phyloP scores from a whole-genome alignment of 2,113 vertebrate genomes.

The Malurus melanocephalus region DNA sequence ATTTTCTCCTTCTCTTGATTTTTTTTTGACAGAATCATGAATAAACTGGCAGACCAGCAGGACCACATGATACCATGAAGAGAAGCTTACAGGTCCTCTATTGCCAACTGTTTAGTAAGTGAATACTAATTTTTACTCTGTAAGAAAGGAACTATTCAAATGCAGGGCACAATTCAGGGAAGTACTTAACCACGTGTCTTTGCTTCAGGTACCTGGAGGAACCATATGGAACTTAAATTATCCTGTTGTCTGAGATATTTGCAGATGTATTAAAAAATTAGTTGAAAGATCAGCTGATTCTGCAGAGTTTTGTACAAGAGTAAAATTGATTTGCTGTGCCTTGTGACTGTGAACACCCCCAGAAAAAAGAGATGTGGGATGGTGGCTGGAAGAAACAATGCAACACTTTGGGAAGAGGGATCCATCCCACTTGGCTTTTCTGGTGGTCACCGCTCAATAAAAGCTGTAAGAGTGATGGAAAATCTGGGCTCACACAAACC shows the following conservation, averaged over 20 bases:
- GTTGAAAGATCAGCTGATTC: neutral
- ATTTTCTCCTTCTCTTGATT: slow-evolving; percentile 39
- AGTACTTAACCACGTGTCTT: neutral
- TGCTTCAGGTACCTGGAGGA: neutral
- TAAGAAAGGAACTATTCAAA: neutral
- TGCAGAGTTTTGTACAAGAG: neutral
- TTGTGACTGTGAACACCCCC: neutral
- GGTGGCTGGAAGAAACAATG: neutral
- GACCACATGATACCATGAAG: slow-evolving; percentile 99
- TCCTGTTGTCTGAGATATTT: neutral
- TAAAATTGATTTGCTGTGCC: neutral
- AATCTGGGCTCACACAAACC: neutral
- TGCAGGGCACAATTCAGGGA: neutral
- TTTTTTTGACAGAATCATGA: slow-evolving; percentile 89
- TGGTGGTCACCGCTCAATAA: neutral
- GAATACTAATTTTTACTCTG: neutral
- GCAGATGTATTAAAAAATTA: neutral
- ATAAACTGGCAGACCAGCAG: slow-evolving; percentile 92
- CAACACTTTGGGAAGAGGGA: neutral
- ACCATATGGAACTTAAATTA: neutral
- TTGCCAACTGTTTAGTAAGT: slow-evolving; percentile 98
- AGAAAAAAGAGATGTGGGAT: neutral
- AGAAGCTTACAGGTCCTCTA: slow-evolving; percentile 96
- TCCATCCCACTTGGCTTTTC: neutral
- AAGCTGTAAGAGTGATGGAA: neutral